phyloP scores from a whole-genome alignment of 1,140 invertebrate species.

The Musca domestica region DNA sequence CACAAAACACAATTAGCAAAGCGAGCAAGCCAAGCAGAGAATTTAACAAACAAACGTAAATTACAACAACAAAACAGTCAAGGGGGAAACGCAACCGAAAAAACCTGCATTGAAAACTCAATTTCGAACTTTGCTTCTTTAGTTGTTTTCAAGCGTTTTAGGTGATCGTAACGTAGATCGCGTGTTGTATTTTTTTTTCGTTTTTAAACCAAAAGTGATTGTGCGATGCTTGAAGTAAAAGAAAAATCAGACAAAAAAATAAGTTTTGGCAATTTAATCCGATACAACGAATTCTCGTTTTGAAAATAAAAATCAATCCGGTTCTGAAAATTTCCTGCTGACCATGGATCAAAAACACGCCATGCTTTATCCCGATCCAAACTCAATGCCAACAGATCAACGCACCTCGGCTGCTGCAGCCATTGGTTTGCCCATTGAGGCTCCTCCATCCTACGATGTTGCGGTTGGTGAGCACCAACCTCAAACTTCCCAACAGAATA shows the following conservation, averaged over 20 bases:
- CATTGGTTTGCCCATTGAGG: conserved; percentile 33
- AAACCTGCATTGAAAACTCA: conserved; percentile 11
- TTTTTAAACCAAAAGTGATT: background rate
- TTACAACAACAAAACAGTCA: background rate
- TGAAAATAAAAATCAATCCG: background rate
- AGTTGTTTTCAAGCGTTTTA: background rate
- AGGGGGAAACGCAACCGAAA: background rate
- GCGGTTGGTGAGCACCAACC: conserved; percentile 34
- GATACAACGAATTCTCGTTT: background rate
- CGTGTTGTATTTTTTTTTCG: background rate
- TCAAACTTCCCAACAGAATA: conserved; percentile 26
- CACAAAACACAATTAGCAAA: background rate
- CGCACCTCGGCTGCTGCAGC: conserved; percentile 22
- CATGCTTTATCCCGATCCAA: conserved; percentile 44
- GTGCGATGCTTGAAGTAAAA: conserved; percentile 2
- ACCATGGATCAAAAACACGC: conserved; percentile 49
- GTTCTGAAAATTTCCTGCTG: background rate
- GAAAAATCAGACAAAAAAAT: background rate
- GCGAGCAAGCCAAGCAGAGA: background rate
- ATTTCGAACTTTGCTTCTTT: conserved; percentile 8
- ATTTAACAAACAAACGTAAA: background rate
- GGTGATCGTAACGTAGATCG: background rate
- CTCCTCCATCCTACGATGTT: conserved; percentile 47
- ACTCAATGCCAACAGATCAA: conserved; percentile 23
- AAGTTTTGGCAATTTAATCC: background rate